Conservation (phyloP, 1,140 invertebrate genomes). For the Saxidomus purpurata region DNA sequence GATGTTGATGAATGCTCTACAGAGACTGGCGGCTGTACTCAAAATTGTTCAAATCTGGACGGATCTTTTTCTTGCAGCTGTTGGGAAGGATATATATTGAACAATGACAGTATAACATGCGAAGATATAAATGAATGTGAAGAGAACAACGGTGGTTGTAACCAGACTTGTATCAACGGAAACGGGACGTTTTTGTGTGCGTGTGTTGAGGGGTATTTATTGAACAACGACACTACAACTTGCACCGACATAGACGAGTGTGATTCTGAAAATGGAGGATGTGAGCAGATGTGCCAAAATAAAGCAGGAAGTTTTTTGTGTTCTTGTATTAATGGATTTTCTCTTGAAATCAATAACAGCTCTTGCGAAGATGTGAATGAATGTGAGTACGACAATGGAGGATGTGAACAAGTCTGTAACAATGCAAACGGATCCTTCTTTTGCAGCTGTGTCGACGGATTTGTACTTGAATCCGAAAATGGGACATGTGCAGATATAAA, state of each 20-base stretch:
- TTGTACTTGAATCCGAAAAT: not conserved
- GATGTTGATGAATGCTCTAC: not conserved
- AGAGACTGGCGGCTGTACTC: not conserved
- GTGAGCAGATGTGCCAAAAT: no score
- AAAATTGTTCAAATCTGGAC: not conserved
- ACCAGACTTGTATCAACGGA: not conserved
- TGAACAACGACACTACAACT: not conserved
- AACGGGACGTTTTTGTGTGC: not conserved
- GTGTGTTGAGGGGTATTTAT: not conserved
- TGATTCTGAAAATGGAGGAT: no score
- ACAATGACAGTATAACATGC: not conserved
- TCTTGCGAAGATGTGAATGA: no score
- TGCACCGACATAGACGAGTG: not conserved
- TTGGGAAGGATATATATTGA: not conserved
- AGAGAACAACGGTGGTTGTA: not conserved
- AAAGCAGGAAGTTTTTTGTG: not conserved
- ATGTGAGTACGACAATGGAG: no score
- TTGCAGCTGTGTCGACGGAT: not conserved
- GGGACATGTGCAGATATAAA: not conserved
- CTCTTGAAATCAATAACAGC: no score
- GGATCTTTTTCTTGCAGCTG: not conserved
- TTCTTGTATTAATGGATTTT: no score
- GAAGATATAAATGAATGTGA: conserved; percentile 14
- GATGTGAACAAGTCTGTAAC: no score
- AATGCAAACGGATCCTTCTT: no score